A percentile compares a stretch with the other conserved stretches of the same genome.
These are phyloP conservation scores for Pluvialis apricaria DNA, from an alignment of 2,113 vertebrate genomes.

Conservation along the genomic window DNA sequence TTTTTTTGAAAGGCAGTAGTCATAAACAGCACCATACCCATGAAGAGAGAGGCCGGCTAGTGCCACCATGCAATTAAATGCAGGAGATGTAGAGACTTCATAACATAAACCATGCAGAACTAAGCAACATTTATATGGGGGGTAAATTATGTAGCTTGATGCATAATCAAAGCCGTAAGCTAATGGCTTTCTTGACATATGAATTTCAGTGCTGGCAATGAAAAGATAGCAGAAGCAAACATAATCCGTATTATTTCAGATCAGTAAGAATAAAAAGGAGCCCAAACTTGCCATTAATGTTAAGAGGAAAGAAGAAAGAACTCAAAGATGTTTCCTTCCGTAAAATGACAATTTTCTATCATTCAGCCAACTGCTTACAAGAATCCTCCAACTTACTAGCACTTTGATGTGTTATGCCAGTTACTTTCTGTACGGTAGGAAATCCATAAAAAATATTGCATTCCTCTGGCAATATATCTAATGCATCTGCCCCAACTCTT, in stretches of 20 bases:
- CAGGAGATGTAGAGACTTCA: background rate
- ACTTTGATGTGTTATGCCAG: background rate
- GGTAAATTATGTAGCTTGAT: background rate
- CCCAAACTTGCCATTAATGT: background rate
- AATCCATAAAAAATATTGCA: background rate
- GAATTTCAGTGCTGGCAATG: background rate
- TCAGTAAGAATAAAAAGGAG: background rate
- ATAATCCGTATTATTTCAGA: background rate
- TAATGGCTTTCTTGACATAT: background rate
- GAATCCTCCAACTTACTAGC: background rate
- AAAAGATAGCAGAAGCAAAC: background rate
- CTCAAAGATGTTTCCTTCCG: background rate
- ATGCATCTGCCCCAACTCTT: background rate
- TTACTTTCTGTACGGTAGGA: background rate
- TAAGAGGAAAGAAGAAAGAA: background rate
- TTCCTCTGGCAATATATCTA: background rate
- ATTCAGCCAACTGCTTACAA: background rate
- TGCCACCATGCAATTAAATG: background rate
- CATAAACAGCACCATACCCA: background rate
- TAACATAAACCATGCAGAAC: background rate
- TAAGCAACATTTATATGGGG: background rate
- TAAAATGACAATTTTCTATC: background rate
- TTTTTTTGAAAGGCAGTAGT: background rate
- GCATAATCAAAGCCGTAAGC: background rate
- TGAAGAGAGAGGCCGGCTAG: background rate